Base-by-base conservation (phyloP, 2,888 invertebrate genomes). In the Tricholauxania praeusta region DNA sequence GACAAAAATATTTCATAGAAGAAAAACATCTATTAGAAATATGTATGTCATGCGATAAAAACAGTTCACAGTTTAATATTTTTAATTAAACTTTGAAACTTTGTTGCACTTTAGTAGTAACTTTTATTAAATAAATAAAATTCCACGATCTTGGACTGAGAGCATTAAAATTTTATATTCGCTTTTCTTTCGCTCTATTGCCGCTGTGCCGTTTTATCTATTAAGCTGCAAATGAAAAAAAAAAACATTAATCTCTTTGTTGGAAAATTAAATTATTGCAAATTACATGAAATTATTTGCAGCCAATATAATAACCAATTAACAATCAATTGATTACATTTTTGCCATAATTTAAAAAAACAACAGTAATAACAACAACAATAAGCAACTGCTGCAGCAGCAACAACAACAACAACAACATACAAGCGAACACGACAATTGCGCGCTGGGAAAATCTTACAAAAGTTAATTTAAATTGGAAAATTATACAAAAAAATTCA, bases 401-500 rank as follows among this genome's bases (percentile, higher is more conserved):
- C 32, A 57, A n/a, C 48, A 22, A 8, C 49, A 72, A n/a, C 69
- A 68, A 71, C 55, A 67, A 63, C 15, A 59, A 51, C 49, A 28
- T 49, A 57, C 63, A 63, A 39, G 5, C 39, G 2, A 28, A 19
- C 52, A 62, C 66, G 32, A n/a, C 39, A 39, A 48, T 57, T 19
- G 19, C 39, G 14, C 39, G 52, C 83, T 84, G 85, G 83, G 85
- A 84, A 84, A 84, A 79, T 77, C 74, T 64, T 68, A 73, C 65
- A 67, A 72, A 75, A 79, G 75, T 81, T 84, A 82, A 84, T 85
- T 84, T 84, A 83, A 83, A 84, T 84, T 85, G 84, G 83, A 83
- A 85, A 84, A 85, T 84, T 84, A 84, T 84, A 84, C 83, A 81
- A 83, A 84, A 84, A 80, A 82, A 84, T 51, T 51, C 63, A 81